Evolutionary conservation across 2,113 vertebrate genomes (phyloP).

Genomic region (Chlorocebus sabaeus): DNA sequence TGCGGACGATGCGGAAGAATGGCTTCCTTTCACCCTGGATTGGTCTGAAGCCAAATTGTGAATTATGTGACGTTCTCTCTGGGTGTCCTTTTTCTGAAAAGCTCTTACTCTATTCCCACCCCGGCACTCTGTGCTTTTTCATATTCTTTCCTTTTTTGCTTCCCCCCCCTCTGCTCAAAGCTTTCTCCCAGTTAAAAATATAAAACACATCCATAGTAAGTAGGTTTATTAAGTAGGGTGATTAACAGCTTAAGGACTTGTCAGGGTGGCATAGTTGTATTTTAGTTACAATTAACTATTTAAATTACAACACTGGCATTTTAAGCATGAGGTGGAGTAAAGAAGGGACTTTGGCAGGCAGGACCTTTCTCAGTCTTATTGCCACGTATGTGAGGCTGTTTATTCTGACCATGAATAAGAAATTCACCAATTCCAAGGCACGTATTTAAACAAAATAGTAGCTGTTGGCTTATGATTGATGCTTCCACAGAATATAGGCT

Average conservation of each 20-base stretch:
- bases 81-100: not conserved
- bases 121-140: not conserved
- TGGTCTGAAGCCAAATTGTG: not conserved
- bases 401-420: not conserved
- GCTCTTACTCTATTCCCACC: not conserved
- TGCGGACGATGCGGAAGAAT: not conserved
- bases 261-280: not conserved
- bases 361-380: not conserved
- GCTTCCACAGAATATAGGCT: not conserved
- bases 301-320: not conserved
- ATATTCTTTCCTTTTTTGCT: not conserved
- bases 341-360: not conserved
- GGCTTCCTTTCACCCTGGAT: not conserved
- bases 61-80: not conserved
- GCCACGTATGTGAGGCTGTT: not conserved
- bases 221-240: not conserved
- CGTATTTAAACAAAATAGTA: constrained; percentile 33
- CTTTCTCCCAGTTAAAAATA: not conserved
- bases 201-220: not conserved
- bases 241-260: not conserved
- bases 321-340: not conserved
- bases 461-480: not conserved
- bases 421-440: constrained; percentile 34
- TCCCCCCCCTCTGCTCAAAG: not conserved
- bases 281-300: not conserved